phyloP scores from a whole-genome alignment of 2,888 invertebrate genomes.

The Mesorhabditis spiculigera region DNA sequence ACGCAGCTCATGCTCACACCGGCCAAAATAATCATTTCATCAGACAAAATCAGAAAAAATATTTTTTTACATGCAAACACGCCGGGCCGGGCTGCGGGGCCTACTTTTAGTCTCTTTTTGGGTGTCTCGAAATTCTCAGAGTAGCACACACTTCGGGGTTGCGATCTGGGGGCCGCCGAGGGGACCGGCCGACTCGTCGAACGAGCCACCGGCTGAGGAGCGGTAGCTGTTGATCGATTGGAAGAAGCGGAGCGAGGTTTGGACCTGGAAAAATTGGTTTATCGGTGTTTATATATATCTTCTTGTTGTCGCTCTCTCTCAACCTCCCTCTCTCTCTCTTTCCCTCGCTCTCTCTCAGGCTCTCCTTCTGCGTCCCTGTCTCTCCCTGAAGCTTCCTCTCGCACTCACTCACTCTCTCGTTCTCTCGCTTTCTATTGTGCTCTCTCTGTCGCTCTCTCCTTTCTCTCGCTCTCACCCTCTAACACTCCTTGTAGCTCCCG shows the following conservation, averaged over 20 bases:
- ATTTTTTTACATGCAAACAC: not conserved
- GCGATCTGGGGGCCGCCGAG: no score
- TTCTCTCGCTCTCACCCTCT: not conserved
- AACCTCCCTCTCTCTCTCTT: no score
- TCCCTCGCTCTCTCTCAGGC: not conserved
- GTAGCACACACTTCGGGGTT: not conserved
- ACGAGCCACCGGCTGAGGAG: constrained; percentile 43
- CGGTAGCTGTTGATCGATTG: constrained; percentile 53
- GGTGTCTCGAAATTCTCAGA: not conserved
- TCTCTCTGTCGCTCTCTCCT: not conserved
- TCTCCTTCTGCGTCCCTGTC: not conserved
- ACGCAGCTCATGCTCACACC: no score
- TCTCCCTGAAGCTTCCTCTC: not conserved
- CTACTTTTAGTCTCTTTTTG: constrained; percentile 3
- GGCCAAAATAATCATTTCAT: no score
- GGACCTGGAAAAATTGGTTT: constrained; percentile 22
- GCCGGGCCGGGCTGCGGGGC: not conserved
- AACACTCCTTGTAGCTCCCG: no score
- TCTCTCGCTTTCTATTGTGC: not conserved
- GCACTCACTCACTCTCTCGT: no score
- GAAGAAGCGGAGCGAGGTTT: constrained; percentile 50
- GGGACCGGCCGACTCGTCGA: constrained; percentile 37
- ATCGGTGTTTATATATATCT: no score
- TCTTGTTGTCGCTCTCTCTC: no score
- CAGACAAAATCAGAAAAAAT: no score